phyloP scores from a whole-genome alignment of 2,888 invertebrate species.

The Parnassius glacialis region DNA sequence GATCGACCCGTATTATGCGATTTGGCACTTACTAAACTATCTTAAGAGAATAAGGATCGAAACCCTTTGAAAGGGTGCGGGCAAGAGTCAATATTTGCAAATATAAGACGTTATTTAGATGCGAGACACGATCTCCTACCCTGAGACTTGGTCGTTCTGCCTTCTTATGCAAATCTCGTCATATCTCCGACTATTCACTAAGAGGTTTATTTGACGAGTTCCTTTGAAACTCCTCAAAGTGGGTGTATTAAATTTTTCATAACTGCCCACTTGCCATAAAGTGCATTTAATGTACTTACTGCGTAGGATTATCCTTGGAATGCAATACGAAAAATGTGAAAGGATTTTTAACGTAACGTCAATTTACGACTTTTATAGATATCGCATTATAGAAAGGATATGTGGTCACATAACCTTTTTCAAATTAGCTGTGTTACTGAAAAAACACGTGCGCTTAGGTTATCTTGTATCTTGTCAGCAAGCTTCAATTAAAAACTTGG shows the following conservation, averaged over 20 bases:
- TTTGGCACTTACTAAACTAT: constrained; percentile 66
- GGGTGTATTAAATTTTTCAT: constrained; percentile 73
- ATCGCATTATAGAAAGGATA: constrained; percentile 26
- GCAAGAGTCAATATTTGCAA: constrained; percentile 77
- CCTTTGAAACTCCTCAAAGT: constrained; percentile 60
- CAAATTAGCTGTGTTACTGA: constrained; percentile 63
- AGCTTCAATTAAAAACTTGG: constrained; percentile 58
- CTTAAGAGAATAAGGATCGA: constrained; percentile 69
- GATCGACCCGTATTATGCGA: constrained; percentile 52
- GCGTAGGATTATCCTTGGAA: constrained; percentile 32
- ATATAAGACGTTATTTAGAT: constrained; percentile 79
- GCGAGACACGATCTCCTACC: constrained; percentile 72
- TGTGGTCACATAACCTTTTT: constrained; percentile 42
- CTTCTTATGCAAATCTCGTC: constrained; percentile 71
- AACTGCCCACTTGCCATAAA: constrained; percentile 58
- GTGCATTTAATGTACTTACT: constrained; percentile 45
- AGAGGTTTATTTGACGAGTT: constrained; percentile 69
- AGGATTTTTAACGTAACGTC: constrained; percentile 7
- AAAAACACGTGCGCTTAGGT: constrained; percentile 66
- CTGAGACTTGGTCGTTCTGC: constrained; percentile 55
- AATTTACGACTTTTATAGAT: constrained; percentile 22
- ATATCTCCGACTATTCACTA: constrained; percentile 69
- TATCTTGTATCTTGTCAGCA: constrained; percentile 60
- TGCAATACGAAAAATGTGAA: constrained; percentile 16
- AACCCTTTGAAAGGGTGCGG: constrained; percentile 70